Conservation (phyloP, 2,888 invertebrate genomes). For the Chaetoderma sp. region DNA sequence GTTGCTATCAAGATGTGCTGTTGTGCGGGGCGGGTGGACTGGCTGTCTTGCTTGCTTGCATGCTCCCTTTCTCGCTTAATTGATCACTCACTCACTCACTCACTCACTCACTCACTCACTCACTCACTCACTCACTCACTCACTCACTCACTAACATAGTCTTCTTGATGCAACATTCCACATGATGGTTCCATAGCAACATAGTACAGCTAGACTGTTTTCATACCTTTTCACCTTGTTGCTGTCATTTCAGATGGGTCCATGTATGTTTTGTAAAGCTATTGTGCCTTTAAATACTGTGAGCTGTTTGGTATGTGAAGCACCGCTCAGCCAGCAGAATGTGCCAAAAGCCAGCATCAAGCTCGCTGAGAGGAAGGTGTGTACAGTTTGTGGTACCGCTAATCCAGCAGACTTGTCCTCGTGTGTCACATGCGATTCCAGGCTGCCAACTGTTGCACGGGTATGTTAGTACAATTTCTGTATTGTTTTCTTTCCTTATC, state of each 20-base stretch:
- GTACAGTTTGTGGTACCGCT: conserved; percentile 54
- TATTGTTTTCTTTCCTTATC: not conserved
- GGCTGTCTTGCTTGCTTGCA: too few relatives aligned
- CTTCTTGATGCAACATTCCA: too few relatives aligned
- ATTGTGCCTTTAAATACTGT: conserved; percentile 65
- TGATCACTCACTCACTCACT: too few relatives aligned
- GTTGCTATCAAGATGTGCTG: too few relatives aligned
- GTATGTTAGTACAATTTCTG: conserved; percentile 11
- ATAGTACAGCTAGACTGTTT: too few relatives aligned
- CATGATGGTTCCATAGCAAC: too few relatives aligned
- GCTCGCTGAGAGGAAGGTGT: conserved; percentile 47
- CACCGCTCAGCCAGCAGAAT: conserved; percentile 61
- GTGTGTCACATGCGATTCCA: conserved; percentile 54
- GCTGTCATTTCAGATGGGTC: conserved; percentile 66
- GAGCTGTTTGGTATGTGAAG: conserved; percentile 67
- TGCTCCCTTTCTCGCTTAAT: too few relatives aligned
- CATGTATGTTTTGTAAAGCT: conserved; percentile 65
- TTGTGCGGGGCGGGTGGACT: too few relatives aligned
- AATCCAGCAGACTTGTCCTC: conserved; percentile 51
- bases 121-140: too few relatives aligned
- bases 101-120: too few relatives aligned
- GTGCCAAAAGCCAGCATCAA: conserved; percentile 49
- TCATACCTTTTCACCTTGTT: too few relatives aligned
- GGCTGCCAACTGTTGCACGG: conserved; percentile 35
- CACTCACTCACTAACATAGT: too few relatives aligned